Base-by-base conservation (phyloP, 2,797 vertebrate species). In the Toxotes lorentzi region DNA sequence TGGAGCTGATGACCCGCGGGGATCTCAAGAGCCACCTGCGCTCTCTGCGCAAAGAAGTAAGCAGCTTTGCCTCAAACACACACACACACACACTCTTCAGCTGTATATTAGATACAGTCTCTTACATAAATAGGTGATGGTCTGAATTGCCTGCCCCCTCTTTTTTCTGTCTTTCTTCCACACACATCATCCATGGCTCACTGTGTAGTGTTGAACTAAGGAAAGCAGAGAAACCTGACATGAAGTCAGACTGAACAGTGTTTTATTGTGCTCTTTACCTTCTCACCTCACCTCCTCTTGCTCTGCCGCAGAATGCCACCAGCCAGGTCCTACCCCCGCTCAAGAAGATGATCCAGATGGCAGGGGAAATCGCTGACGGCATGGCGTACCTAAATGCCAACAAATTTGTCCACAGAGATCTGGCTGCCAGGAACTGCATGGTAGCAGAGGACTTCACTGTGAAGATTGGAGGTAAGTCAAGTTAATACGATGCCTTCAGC, bases 291-390 rank as follows among this genome's bases (percentile, higher is more conserved):
- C 60, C 75, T n/a, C 23, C 32, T 76, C 9, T 7, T 59, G 13
- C 24, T 79, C n/a, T 59, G 41, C 80, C 73, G 79, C 94, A 99
- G 97, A 97, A 94, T 75, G 94, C 96, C 45, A 94, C 95, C 24
- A 95, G 91, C 71, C 96, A 97, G 76, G 83, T 94, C 9, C 95
- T 97, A 27, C 98, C 98, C 5, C 97, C 97, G 0, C 94, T 99
- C 70, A 99, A 99, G 92, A 99, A 99, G 95, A 99, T 99, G 98
- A 99, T 97, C 91, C 98, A 99, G 95, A 99, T 99, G 98, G 96
- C 98, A 0, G 97, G 98, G 0, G 98, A 99, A 93, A 99, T 99
- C 21, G 98, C 98, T 0, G 98, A 99, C 0, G 98, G 98, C 88
- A 99, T 99, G 98, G 95, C 98, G 0, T 99, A 99, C 92, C 97